Conservation (phyloP, 2,888 invertebrate species). For the Caenorhabditis wallacei region DNA sequence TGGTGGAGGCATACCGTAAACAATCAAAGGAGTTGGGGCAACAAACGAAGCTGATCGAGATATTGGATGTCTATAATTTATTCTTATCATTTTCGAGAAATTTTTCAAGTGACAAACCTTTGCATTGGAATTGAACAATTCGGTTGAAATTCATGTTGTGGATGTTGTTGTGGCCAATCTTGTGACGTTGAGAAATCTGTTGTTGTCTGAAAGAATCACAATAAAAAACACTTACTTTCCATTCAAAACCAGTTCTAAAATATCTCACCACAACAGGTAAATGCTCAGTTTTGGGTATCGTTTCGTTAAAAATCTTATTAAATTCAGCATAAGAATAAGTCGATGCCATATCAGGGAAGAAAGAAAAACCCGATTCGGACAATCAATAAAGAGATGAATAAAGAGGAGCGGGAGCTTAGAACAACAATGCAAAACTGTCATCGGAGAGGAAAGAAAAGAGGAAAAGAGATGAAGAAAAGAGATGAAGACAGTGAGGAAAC, state of each 20-base stretch:
- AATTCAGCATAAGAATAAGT: constrained; percentile 65
- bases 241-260: neutral
- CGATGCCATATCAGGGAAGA: constrained; percentile 44
- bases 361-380: constrained; percentile 16
- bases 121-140: constrained; percentile 45
- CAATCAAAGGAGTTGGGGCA: constrained; percentile 58
- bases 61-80: constrained; percentile 55
- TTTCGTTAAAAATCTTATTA: constrained; percentile 61
- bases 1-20: constrained; percentile 60
- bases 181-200: constrained; percentile 48
- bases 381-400: constrained; percentile 46
- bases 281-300: constrained; percentile 45
- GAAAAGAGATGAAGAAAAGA: constrained; percentile 23
- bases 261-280: constrained; percentile 44
- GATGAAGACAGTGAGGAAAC: constrained; percentile 25
- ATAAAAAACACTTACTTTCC: neutral
- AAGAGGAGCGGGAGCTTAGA: constrained; percentile 58
- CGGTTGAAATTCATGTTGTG: constrained; percentile 48
- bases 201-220: constrained; percentile 28
- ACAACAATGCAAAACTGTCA: constrained; percentile 61
- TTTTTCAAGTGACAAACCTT: neutral
- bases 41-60: constrained; percentile 67
- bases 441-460: constrained; percentile 18
- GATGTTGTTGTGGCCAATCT: constrained; percentile 48
- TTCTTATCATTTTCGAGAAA: too few species aligned